Evolutionary conservation across 2,113 vertebrate genomes (phyloP).

Genomic region (Empidonax traillii): DNA sequence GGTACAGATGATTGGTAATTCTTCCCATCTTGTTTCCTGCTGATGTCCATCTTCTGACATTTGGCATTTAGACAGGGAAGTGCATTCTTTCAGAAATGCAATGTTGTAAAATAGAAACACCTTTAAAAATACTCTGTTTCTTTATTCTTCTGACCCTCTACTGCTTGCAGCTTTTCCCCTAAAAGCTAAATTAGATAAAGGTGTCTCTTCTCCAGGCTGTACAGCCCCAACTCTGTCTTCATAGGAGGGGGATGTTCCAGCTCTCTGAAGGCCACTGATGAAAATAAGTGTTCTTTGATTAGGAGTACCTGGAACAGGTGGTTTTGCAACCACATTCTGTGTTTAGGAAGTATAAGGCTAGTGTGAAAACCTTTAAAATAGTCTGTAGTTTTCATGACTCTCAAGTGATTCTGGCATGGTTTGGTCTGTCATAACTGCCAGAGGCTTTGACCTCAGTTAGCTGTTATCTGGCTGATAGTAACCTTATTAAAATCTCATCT

Average conservation of each 20-base stretch:
- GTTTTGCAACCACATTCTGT: not conserved
- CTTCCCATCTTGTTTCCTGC: slow-evolving; percentile 48
- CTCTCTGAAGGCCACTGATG: not conserved
- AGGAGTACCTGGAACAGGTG: not conserved
- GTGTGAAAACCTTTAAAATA: not conserved
- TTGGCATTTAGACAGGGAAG: slow-evolving; percentile 35
- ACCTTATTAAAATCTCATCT: not conserved
- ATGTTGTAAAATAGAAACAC: slow-evolving; percentile 19
- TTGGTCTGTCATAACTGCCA: not conserved
- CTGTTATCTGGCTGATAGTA: not conserved
- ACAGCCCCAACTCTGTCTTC: not conserved
- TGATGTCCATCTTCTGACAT: slow-evolving; percentile 40
- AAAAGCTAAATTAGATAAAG: slow-evolving; percentile 3
- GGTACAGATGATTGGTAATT: slow-evolving; percentile 12
- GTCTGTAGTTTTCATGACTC: not conserved
- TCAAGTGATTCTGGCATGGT: not conserved
- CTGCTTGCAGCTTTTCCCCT: not conserved
- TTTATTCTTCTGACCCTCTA: not conserved
- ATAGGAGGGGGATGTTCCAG: fast-evolving
- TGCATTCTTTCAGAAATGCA: slow-evolving; percentile 37
- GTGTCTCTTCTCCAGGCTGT: not conserved
- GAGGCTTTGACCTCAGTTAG: not conserved
- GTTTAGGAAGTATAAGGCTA: not conserved
- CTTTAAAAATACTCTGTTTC: slow-evolving; percentile 40
- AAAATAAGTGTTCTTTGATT: not conserved